Conservation (phyloP, 1,140 invertebrate species). For the Nomia melanderi region DNA sequence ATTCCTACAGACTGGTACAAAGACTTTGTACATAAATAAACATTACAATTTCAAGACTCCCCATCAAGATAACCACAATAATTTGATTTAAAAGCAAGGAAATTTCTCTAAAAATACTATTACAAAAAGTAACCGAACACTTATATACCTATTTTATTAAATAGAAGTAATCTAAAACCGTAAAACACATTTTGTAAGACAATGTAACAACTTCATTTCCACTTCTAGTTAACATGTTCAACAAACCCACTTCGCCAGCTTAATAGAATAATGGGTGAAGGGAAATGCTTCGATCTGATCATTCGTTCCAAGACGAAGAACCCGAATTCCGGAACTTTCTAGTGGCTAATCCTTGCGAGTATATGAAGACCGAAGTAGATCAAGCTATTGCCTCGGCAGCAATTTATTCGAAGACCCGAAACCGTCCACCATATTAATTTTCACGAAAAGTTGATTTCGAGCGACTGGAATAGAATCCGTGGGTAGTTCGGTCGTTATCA, state of each 20-base stretch:
- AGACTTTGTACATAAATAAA: no score
- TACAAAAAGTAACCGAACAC: no score
- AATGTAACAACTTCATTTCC: no score
- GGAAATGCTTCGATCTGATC: conserved; percentile 23
- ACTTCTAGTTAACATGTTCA: no score
- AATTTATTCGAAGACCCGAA: conserved; percentile 12
- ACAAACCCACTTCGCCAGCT: neutral
- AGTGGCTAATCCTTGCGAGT: conserved; percentile 1
- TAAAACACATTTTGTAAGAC: no score
- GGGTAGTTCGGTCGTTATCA: neutral
- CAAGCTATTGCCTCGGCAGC: neutral
- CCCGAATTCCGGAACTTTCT: conserved; percentile 34
- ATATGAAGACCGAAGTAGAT: conserved; percentile 8
- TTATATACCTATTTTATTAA: no score
- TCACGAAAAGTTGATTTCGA: neutral
- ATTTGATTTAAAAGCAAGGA: no score
- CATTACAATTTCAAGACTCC: no score
- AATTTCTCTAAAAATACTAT: no score
- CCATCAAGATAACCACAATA: no score
- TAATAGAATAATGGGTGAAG: conserved; percentile 22
- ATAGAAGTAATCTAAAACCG: no score
- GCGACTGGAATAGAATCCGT: conserved; percentile 36
- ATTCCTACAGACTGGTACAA: no score
- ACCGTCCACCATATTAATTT: conserved; percentile 21
- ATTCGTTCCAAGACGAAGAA: conserved; percentile 24